Base-by-base conservation (phyloP, 2,113 vertebrate genomes). In the Morone saxatilis region DNA sequence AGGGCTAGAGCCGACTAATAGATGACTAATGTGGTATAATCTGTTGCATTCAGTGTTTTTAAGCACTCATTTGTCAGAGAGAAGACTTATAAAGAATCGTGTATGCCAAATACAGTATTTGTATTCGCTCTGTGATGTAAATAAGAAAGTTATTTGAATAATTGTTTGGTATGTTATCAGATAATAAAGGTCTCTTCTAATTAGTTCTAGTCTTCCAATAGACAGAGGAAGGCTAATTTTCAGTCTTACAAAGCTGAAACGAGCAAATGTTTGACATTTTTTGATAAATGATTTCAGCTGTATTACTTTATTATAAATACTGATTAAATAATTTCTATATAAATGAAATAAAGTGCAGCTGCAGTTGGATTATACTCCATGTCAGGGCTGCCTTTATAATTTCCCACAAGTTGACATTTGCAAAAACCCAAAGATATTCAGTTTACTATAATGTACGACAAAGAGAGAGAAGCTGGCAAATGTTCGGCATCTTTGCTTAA, bases 11-110 rank as follows among this genome's bases (percentile, higher is more conserved):
- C 61, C 13, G 3, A 66, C 56, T 80, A 65, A 83, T 56, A 16
- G 47, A 53, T 66, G 71, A 77, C 60, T 87, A 81, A 85, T 80
- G 57, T 63, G 16, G 7, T 22, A 20, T 80, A 77, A 82, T 85
- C 76, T 71, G 19, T 17, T 13, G 43, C n/a, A 3, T 38, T 84
- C 16, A 11, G 20, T 68, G 31, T 31, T 31, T 31, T 31, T 31
- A 10, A 47, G 43, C 43, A 11, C 43, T 45, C 43, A 48, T 72
- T 54, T 48, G 20, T 47, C 41, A 71, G 13, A 31, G 45, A 65
- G 14, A 4, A 19, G 51, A 71, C 47, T 19, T 45, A 5, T 31
- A 20, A 25, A 72, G 10, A n/a, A 53, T 51, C 6, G 38, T 17
- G 19, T 16, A 36, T n/a, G n/a, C 19, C n/a, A 61, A 47, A 69